Evolutionary conservation across 2,113 vertebrate genomes (phyloP).

Genomic region (Takifugu flavidus): DNA sequence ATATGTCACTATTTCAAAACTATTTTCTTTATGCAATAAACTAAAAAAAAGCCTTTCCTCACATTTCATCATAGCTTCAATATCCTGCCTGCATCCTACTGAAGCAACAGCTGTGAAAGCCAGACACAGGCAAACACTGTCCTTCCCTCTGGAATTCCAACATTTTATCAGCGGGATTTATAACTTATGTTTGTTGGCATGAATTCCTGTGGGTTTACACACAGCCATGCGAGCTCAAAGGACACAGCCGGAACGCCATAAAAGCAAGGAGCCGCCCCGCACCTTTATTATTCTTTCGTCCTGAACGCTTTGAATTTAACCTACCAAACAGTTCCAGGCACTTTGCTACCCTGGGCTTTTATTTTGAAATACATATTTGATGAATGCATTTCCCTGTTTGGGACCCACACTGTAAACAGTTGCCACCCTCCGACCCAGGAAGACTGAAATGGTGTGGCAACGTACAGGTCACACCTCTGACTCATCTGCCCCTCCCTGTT

Average conservation of each 20-base stretch:
- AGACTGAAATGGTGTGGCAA: constrained; percentile 36
- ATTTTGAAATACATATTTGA: background rate
- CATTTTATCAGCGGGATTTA: constrained; percentile 62
- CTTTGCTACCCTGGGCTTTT: background rate
- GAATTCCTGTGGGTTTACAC: constrained; percentile 33
- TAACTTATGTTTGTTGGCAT: constrained; percentile 39
- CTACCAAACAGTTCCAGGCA: background rate
- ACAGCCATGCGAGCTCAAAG: constrained; percentile 44
- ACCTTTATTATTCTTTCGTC: constrained; percentile 41
- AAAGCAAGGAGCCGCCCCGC: constrained; percentile 45
- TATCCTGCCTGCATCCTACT: background rate
- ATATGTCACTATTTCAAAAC: too few relatives aligned
- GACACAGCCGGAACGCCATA: constrained; percentile 29
- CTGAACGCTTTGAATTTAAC: background rate
- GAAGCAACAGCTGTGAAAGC: constrained; percentile 1
- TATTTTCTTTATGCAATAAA: background rate
- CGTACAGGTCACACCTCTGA: constrained; percentile 42
- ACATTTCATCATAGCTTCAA: background rate
- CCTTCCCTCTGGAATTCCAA: constrained; percentile 40
- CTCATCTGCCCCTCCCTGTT: constrained; percentile 56
- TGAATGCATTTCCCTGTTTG: background rate
- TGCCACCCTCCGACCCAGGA: constrained; percentile 7
- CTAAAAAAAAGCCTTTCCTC: background rate
- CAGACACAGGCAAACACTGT: constrained; percentile 8
- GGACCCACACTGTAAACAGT: background rate